These are phyloP conservation scores for Cavia aperea DNA, from an alignment of 2,113 vertebrate species.

Conservation along the genomic window DNA sequence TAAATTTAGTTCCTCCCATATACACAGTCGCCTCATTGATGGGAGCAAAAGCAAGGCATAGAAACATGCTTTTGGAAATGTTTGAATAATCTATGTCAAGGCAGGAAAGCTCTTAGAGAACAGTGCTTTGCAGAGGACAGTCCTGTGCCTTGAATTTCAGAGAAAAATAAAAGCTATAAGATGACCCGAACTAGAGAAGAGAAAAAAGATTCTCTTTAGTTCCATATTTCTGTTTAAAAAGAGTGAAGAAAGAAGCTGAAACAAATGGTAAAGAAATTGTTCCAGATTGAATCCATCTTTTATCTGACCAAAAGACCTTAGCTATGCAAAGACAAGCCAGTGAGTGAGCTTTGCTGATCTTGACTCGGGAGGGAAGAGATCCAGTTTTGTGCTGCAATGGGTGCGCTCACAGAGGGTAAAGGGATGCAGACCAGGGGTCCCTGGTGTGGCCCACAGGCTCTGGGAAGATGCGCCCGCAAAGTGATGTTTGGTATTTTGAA, in stretches of 20 bases:
- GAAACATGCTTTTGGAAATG: constrained; percentile 22
- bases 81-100: constrained; percentile 46
- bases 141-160: background rate
- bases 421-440: background rate
- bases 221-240: background rate
- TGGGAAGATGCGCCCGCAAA: background rate
- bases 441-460: background rate
- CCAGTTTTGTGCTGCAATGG: background rate
- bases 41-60: background rate
- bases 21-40: constrained; percentile 14
- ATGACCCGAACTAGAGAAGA: background rate
- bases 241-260: background rate
- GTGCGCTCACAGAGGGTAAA: too few species aligned
- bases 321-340: background rate
- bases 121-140: background rate
- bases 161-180: background rate
- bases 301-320: background rate
- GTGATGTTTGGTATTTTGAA: background rate
- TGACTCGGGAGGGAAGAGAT: background rate
- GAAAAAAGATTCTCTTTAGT: background rate
- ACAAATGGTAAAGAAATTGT: background rate
- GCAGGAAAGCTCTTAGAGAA: background rate
- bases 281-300: background rate
- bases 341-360: background rate
- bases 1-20: constrained; percentile 69